These are phyloP conservation scores for Dryas iulia DNA, from an alignment of 1,140 invertebrate species.

Conservation along the genomic window DNA sequence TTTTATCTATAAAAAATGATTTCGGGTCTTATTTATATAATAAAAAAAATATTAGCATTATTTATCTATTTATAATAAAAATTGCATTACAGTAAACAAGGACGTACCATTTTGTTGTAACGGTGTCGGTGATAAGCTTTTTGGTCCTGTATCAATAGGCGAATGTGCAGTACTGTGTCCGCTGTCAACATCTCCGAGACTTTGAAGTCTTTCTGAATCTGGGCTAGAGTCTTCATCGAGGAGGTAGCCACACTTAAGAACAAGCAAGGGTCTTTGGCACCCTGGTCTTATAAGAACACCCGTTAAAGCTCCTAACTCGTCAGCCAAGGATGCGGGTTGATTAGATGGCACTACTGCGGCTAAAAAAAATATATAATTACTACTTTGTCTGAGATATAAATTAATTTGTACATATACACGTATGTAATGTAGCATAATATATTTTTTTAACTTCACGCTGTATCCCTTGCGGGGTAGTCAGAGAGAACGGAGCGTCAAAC, in stretches of 20 bases:
- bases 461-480: no score
- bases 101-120: slow-evolving; percentile 71
- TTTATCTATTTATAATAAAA: not conserved
- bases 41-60: not conserved
- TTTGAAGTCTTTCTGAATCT: slow-evolving; percentile 90
- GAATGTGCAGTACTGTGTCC: slow-evolving; percentile 94
- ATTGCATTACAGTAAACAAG: not conserved
- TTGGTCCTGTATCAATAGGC: slow-evolving; percentile 89
- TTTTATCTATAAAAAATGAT: not conserved
- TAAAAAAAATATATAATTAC: slow-evolving; percentile 39
- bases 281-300: slow-evolving; percentile 64
- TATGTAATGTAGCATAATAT: no score
- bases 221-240: slow-evolving; percentile 91
- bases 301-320: slow-evolving; percentile 82
- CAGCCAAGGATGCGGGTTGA: slow-evolving; percentile 84
- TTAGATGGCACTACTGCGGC: slow-evolving; percentile 77
- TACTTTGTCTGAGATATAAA: not conserved
- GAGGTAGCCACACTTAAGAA: slow-evolving; percentile 88
- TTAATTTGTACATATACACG: no score
- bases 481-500: no score
- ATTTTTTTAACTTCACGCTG: no score
- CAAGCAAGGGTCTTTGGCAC: slow-evolving; percentile 82
- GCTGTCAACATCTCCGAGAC: slow-evolving; percentile 88
- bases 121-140: slow-evolving; percentile 88
- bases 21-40: not conserved